Evolutionary conservation across 1,140 invertebrate genomes (phyloP), one percentile per base, ranked within the genome.

Genomic region (Bombus waltoni): DNA sequence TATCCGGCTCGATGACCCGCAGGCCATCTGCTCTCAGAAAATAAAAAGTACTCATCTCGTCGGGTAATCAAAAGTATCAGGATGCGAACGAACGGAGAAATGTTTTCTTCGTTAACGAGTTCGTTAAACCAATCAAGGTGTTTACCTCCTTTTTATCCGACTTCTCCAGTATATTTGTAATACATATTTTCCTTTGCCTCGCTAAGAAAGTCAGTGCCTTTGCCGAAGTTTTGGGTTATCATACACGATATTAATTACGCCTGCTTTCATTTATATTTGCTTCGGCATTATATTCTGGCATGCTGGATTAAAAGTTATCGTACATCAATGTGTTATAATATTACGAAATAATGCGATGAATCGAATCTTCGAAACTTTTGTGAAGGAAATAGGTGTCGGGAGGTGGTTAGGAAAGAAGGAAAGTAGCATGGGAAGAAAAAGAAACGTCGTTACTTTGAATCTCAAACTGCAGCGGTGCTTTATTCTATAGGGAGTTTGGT

Each of bases 1-100:
- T 92, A 92, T 92, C 88, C 86, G 83, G 86, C 85, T 90, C 89
- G 91, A 92, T 92, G 91, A 92, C 86, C 89, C 80, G 78, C 84
- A 70, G 86, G 83, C 86, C 80, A 83, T 88, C 88, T 65, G 44
- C 74, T 79, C 83, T 71, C 80, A 83, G 81, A 83, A 84, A 82
- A 65, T 82, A 90, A 90, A 90, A 90, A 90, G 83, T 80, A 90
- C 83, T 85, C 86, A 82, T 83, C 79, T 83, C 78, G 70, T 77
- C 76, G 47, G 71, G 75, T 90, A 87, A 85, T 87, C 81, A 90
- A 90, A 83, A 90, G 83, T 86, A 82, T 88, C 87, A 86, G 74
- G 72, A 86, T 77, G 73, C 83, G 70, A 82, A 59, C 35, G 22
- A 75, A 38, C 47, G 40, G 32, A 32, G 78, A 73, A 85, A 86